These are phyloP conservation scores for Sitobion miscanthi DNA, from an alignment of 1,140 invertebrate genomes.

Conservation along the genomic window DNA sequence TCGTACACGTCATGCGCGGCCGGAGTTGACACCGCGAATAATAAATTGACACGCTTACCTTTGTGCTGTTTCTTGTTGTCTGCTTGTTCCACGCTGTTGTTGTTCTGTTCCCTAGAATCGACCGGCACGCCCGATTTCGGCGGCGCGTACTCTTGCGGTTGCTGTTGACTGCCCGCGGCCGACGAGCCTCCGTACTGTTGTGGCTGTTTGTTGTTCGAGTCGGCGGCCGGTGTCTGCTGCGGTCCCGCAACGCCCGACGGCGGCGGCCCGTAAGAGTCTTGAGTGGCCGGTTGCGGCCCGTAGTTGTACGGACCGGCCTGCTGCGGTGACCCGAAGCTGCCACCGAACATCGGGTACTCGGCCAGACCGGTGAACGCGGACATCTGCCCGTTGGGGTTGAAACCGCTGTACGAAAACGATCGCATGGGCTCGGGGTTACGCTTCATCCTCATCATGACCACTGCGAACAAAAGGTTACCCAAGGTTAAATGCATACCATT, in stretches of 20 bases:
- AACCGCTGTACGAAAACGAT: slow-evolving; percentile 59
- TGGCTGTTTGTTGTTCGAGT: background rate
- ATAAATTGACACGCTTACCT: background rate
- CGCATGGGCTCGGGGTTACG: slow-evolving; percentile 54
- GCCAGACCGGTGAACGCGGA: slow-evolving; percentile 58
- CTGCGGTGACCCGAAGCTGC: slow-evolving; percentile 26
- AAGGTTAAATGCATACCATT: background rate
- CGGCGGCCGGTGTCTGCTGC: background rate
- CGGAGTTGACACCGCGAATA: background rate
- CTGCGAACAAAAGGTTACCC: background rate
- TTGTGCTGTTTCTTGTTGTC: background rate
- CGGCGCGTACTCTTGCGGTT: background rate
- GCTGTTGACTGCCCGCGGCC: background rate
- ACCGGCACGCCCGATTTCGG: too few relatives aligned
- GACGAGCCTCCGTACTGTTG: background rate
- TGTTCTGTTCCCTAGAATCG: slow-evolving; percentile 18
- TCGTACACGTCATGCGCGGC: too few relatives aligned
- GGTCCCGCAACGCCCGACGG: slow-evolving; percentile 29
- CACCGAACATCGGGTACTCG: slow-evolving; percentile 50
- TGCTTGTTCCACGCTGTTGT: slow-evolving; percentile 30
- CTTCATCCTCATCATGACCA: slow-evolving; percentile 56
- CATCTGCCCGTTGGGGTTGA: slow-evolving; percentile 59
- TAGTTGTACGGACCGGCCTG: background rate
- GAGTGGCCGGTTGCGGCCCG: background rate
- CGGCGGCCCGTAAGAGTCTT: slow-evolving; percentile 40